Base-by-base conservation (phyloP, 2,888 invertebrate genomes). In the Campoletis raptor region DNA sequence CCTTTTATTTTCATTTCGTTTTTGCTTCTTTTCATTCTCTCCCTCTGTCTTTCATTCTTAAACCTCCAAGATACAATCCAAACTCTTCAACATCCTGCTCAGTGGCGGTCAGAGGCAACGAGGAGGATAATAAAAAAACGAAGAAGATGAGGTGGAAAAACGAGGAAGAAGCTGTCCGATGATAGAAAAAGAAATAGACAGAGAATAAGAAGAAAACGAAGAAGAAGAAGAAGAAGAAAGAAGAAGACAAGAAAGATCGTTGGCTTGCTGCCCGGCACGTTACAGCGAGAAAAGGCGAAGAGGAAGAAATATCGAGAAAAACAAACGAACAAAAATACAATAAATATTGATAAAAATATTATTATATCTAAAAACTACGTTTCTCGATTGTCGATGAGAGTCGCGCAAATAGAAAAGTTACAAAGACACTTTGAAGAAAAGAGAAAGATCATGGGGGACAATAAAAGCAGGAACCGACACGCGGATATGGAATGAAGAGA, bases 81-180 rank as follows among this genome's bases (percentile, higher is more conserved):
- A 24, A 61, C 78, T 66, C 78, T 79, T 82, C 64, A 18, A 74
- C 83, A 76, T 85, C 79, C 85, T 83, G 85, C 76, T 83, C 85
- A 69, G 67, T 78, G 82, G 73, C 81, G 74, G 82, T 82, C 85
- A 74, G 81, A 82, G 82, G 81, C 81, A 42, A 74, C 72, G 64
- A 45, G 42, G 42, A 69, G 45, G 40, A 73, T 64, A 36, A 57
- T 57, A 61, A 45, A 18, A 30, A 64, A 30, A 73, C 18, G 36
- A 21, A 42, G 6, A 24, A 57, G 69, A 15, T 57, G n/a, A 42
- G 67, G 40, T 37, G 67, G 36, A 24, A 69, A 24, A 21, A 42
- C 21, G 69, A 21, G 40, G 21, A 24, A 36, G 24, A 36, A 21
- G 69, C 21, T 42, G 9, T 57, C 4, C 12, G 54, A 57, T 21